Evolutionary conservation across 2,888 invertebrate genomes (phyloP), one percentile per base, ranked within the genome.

Genomic region (Sphinx pinastri): DNA sequence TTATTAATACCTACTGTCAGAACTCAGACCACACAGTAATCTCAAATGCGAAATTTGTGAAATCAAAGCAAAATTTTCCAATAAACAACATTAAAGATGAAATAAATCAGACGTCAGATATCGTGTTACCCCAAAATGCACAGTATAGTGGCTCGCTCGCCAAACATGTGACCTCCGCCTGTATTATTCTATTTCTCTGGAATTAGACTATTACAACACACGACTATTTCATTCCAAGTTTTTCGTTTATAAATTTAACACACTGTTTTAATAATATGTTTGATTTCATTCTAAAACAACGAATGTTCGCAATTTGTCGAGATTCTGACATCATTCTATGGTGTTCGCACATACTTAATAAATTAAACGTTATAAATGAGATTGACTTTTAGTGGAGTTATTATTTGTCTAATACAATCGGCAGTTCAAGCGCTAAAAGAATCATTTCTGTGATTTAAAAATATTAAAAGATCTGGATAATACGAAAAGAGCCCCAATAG

Each of bases 201-300:
- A 90, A 88, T 90, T 91, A 91, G 89, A 87, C 79, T 79, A 88
- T 91, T 91, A 88, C 91, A 87, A 84, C 89, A 91, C 84, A 81
- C 77, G 78, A 82, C 82, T 84, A 81, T 88, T 88, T 84, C 82
- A 87, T 86, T 81, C 81, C 73, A 73, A 83, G 81, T 89, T 88
- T 88, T 89, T 89, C 83, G 79, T 88, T 88, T 89, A 85, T 86
- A 88, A 87, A 88, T 86, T 81, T 75, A 78, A 80, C 72, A 76
- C 74, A 71, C 81, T 87, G 76, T 76, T 77, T 72, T 72, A 75
- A 77, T 78, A 87, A 84, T 84, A 85, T 79, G 75, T 79, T 82
- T 79, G 80, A 81, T 82, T 84, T 84, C 76, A 80, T 81, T 80
- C 81, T 82, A 82, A 84, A 87, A 84, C 83, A 82, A 81, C 45